Evolutionary conservation across 2,113 vertebrate species (phyloP), one percentile per base, ranked within the genome.

Genomic region (Oostethus manadensis): DNA sequence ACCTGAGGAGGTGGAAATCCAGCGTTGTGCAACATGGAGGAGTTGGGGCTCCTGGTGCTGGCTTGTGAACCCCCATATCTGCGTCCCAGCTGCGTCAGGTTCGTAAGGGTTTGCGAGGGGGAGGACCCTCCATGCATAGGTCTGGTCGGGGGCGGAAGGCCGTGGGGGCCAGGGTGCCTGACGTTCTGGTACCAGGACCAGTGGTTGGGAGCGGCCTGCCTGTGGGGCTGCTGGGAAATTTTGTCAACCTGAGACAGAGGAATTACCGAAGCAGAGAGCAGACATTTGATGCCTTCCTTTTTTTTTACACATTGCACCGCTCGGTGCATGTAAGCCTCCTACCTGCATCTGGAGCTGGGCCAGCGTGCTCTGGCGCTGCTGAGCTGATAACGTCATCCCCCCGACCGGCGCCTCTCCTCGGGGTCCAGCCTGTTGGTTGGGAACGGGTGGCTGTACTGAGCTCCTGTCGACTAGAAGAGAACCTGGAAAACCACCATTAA

Each of bases 321-420:
- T 17, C 16, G 21, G 33, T 21, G 35, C 53, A 8, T 20, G 2
- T 7, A 38, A 7, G 33, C 18, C 3, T 16, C 50, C 22, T 62
- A 87, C 86, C 83, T 91, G 90, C 89, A 90, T 84, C 76, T 91
- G 90, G 2, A 91, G 88, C 80, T 90, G 90, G 35, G 89, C 90
- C 53, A 91, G 77, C 0, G 90, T 91, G 65, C 83, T 89, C 68
- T 89, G 89, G 15, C 86, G 66, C 58, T 86, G 86, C 70, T 88
- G 89, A 8, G 82, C 66, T 8, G 81, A 21, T 2, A 72, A 35
- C 0, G 85, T 33, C 18, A 78, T 45, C 47, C 45, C 66, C 35
- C 65, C 77, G 5, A 76, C 17, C 10, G 84, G 68, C 2, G 48
- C 81, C 5, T 89, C 90, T 6, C 68, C 51, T 69, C 87, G 83